Base-by-base conservation (phyloP, 2,113 vertebrate genomes). In the Tetrao urogallus region DNA sequence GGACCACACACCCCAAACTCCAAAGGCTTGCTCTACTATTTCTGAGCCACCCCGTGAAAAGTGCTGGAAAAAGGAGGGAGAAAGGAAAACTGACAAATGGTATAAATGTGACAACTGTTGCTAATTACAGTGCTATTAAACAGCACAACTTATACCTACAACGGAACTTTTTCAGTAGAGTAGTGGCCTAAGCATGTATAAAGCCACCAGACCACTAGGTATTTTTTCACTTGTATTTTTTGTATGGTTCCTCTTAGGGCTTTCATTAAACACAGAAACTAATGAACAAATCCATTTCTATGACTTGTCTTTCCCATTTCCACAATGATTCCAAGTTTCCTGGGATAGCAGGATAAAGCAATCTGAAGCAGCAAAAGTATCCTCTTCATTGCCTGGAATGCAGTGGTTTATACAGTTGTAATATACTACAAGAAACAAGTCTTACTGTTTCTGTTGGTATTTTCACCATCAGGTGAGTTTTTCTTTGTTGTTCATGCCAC, bases 271-370 rank as follows among this genome's bases (percentile, higher is more conserved):
- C 84, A 79, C 5, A 78, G 2, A 72, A 75, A 83, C 69, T 64
- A 66, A 71, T 6, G 60, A 21, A 24, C 28, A 92, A 66, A 76
- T 16, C 36, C 47, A 73, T 54, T 57, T 21, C 28, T 13, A 32
- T 34, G 16, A 14, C 28, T 89, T 73, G 21, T 73, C 79, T 85
- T 89, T 42, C 69, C 18, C 8, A 67, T 74, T 94, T 84, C 48
- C 63, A 79, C 45, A 48, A 78, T 3, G 4, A 89, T n/a, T 20
- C 56, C 56, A 50, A 10, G 15, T 42, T 82, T 91, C 73, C 60
- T 64, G 28, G 7, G 43, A 38, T 5, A 82, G 6, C 0, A 76
- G 28, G 82, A 84, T 0, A 1, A 85, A 50, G 25, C 16, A 60
- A 63, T 19, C 21, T 47, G 10, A 76, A 84, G 36, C 0, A 66